A percentile compares a stretch with the other conserved stretches of the same genome.
phyloP scores from a whole-genome alignment of 2,888 invertebrate species.

The Cerastoderma edule region DNA sequence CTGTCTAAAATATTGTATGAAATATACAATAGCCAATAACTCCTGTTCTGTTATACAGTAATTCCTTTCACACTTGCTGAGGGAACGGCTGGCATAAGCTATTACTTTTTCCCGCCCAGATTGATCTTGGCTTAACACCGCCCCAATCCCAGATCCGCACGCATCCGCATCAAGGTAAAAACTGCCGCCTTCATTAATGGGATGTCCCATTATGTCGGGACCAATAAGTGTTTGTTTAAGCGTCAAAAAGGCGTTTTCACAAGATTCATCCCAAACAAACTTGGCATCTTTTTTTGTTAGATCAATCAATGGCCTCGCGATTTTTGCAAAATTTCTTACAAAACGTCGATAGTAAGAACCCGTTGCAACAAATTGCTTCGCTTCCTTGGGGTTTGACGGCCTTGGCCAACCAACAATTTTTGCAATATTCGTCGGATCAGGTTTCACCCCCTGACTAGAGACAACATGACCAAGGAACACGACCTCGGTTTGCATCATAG shows the following conservation, averaged over 20 bases:
- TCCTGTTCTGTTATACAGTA: conserved; percentile 10
- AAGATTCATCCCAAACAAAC: conserved; percentile 23
- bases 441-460: conserved; percentile 26
- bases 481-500: conserved; percentile 28
- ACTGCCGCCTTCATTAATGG: conserved; percentile 20
- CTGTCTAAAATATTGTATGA: conserved; percentile 12
- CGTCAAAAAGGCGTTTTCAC: not conserved
- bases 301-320: conserved; percentile 26
- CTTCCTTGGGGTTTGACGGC: conserved; percentile 21
- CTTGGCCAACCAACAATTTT: conserved; percentile 33
- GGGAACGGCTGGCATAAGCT: conserved; percentile 42
- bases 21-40: not conserved
- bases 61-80: conserved; percentile 23
- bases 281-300: conserved; percentile 28
- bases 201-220: conserved; percentile 42
- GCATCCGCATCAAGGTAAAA: conserved; percentile 60
- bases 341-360: conserved; percentile 31
- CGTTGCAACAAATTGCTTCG: conserved; percentile 30
- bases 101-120: conserved; percentile 47
- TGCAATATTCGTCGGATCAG: conserved; percentile 27
- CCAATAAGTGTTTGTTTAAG: conserved; percentile 6
- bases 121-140: conserved; percentile 46
- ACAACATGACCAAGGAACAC: conserved; percentile 38
- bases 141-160: conserved; percentile 41
- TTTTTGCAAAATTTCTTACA: conserved; percentile 26